A percentile compares a stretch with the other conserved stretches of the same genome.
Conservation (phyloP, 2,888 invertebrate species). For the Trissoscelio sp. region DNA sequence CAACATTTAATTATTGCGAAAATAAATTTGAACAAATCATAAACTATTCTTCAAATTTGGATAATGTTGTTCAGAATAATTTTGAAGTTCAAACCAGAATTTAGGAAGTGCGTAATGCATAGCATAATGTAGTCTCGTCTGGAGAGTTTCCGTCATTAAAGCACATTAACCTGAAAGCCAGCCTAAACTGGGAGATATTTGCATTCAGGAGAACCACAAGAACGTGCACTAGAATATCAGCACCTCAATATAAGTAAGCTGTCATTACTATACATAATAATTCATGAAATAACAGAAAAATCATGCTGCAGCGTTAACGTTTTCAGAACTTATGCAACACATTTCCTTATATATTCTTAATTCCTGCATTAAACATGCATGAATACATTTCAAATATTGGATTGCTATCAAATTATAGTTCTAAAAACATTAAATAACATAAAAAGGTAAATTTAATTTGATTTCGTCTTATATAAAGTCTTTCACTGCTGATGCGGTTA, state of each 20-base stretch:
- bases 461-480: no score
- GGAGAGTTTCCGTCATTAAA: constrained; percentile 73
- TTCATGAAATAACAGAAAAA: background rate
- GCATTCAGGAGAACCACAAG: constrained; percentile 71
- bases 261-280: background rate
- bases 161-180: constrained; percentile 74
- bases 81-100: constrained; percentile 22
- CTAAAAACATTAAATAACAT: no score
- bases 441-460: no score
- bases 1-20: no score
- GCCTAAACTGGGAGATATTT: constrained; percentile 73
- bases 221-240: constrained; percentile 52
- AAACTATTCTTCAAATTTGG: constrained; percentile 2
- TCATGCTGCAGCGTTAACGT: background rate
- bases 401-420: no score
- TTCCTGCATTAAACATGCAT: no score
- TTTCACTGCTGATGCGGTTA: no score
- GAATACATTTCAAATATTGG: no score
- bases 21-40: background rate
- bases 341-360: no score
- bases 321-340: no score
- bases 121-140: constrained; percentile 49
- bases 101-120: constrained; percentile 52
- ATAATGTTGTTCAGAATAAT: constrained; percentile 14
- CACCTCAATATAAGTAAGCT: constrained; percentile 4